Percentiles rank a stretch among this genome's conserved stretches.
These are phyloP conservation scores for Chloropsis hardwickii DNA, from an alignment of 2,113 vertebrate species.

Conservation along the genomic window DNA sequence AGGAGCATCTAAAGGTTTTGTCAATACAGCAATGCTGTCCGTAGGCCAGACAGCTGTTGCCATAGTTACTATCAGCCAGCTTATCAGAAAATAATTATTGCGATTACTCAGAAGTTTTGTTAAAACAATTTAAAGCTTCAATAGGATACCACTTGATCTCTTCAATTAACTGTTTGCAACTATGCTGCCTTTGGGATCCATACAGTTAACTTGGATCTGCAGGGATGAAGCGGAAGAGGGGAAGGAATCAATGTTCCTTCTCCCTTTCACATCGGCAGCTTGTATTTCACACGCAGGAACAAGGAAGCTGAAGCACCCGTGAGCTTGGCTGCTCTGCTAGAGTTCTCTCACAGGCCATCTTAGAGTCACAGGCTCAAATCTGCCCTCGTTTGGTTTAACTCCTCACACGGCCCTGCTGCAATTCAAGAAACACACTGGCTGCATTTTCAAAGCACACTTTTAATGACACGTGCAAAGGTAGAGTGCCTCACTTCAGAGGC, in stretches of 20 bases:
- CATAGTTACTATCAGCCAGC: constrained; percentile 79
- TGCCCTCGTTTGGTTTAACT: neutral
- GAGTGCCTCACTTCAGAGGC: neutral
- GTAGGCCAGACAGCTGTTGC: constrained; percentile 77
- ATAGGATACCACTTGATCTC: constrained; percentile 30
- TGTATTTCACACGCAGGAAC: constrained; percentile 68
- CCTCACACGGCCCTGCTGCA: neutral
- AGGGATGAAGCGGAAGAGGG: neutral
- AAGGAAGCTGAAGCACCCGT: constrained; percentile 41
- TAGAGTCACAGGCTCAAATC: constrained; percentile 5
- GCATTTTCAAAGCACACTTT: neutral
- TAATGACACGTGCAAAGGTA: neutral
- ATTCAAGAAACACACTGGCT: neutral
- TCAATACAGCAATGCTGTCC: constrained; percentile 74
- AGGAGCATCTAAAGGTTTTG: constrained; percentile 68
- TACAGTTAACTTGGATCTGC: constrained; percentile 68
- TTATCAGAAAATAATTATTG: constrained; percentile 78
- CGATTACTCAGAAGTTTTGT: constrained; percentile 73
- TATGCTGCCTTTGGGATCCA: constrained; percentile 34
- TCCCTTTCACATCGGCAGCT: constrained; percentile 69
- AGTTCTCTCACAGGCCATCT: constrained; percentile 52
- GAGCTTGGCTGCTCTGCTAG: constrained; percentile 30
- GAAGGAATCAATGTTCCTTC: constrained; percentile 71
- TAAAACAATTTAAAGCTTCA: constrained; percentile 56
- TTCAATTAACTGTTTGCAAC: constrained; percentile 63